Base-by-base conservation (phyloP, 2,888 invertebrate species). In the Plebejus melissa region DNA sequence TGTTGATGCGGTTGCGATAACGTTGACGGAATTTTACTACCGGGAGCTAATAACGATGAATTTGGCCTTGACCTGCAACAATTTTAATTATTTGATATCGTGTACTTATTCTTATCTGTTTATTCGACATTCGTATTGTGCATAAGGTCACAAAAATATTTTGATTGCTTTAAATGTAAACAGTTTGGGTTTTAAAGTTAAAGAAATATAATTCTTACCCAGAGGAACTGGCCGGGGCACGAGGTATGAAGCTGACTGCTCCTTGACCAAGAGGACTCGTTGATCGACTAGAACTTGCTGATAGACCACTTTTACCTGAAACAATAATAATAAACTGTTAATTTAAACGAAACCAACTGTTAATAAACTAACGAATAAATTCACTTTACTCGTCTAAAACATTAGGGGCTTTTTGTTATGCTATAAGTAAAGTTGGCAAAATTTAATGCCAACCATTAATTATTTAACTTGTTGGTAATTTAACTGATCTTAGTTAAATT, bases 251-350 rank as follows among this genome's bases (percentile, higher is more conserved):
- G 80, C 94, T 93, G 79, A 92, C 86, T 46, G 87, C 87, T 74
- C 92, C 91, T 80, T 93, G 93, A 78, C 93, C 91, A 81, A 93
- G 88, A 81, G 94, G 93, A 87, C 95, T 94, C 82, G 95, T 94
- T 54, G 94, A 94, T 82, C 96, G 88, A 87, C 95, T 95, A 84
- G 95, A 94, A 86, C 96, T 90, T 81, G 95, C 91, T 72, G 94
- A 94, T 75, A 93, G 83, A 58, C 91, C 94, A 79, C 88, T 90
- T 82, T 90, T 94, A 83, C 93, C 93, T 93, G 86, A 76, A 82
- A 86, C 80, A 81, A 82, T 46, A 46, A 11, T 46, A 83, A 80
- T 65, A 65, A 32, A 36, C 13, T 46, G 46, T 46, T 46, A 9
- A 46, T 46, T 46, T 46, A 22, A 22, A 22, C 22, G 22, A 22